Evolutionary conservation across 2,113 vertebrate species (phyloP).

Genomic region (Accipiter cooperii): DNA sequence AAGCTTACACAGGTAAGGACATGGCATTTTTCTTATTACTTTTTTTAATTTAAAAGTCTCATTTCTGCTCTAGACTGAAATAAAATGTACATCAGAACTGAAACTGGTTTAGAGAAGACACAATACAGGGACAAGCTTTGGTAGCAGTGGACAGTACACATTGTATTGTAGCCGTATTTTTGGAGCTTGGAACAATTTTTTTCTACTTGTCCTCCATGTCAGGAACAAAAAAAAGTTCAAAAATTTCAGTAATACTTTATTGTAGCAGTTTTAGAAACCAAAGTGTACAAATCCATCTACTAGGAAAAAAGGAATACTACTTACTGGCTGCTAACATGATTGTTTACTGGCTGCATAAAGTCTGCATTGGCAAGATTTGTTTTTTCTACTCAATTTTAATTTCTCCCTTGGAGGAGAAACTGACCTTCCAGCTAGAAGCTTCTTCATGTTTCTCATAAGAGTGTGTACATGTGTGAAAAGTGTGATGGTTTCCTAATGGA

Average conservation of each 20-base stretch:
- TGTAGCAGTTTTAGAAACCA: background rate
- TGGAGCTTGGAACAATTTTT: background rate
- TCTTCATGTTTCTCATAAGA: background rate
- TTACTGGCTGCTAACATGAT: background rate
- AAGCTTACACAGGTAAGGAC: conserved; percentile 89
- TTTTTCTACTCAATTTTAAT: background rate
- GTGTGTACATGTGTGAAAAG: background rate
- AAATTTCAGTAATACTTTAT: background rate
- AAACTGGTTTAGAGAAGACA: background rate
- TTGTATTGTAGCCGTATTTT: background rate
- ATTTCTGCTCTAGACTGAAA: background rate
- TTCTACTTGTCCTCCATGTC: background rate
- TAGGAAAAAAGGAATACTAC: background rate
- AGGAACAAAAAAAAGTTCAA: background rate
- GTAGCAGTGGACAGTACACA: background rate
- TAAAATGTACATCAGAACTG: background rate
- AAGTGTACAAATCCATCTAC: background rate
- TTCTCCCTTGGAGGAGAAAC: background rate
- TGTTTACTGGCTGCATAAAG: background rate
- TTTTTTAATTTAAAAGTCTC: background rate
- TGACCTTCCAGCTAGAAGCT: background rate
- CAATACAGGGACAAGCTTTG: background rate
- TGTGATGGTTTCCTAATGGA: background rate
- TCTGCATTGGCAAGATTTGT: background rate
- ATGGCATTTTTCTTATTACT: background rate